Conservation (phyloP, 92 coral and sea anemone species). For the Phymanthus crucifer region DNA sequence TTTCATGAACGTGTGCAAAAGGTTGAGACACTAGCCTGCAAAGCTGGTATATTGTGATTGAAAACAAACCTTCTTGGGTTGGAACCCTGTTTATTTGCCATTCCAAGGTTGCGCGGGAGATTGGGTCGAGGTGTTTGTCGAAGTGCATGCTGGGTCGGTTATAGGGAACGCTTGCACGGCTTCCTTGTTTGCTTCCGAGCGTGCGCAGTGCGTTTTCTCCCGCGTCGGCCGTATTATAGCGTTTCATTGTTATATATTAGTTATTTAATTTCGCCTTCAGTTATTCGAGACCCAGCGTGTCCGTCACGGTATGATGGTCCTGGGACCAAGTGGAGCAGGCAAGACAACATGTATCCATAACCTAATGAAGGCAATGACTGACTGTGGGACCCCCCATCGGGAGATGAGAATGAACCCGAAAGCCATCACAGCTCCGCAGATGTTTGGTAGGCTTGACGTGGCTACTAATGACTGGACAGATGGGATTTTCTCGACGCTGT, state of each 20-base stretch:
- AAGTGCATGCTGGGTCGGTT: no score
- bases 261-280: slow-evolving; percentile 27
- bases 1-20: no score
- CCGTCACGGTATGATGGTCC: slow-evolving; percentile 95
- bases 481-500: slow-evolving; percentile 83
- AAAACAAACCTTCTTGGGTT: no score
- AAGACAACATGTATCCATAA: slow-evolving; percentile 78
- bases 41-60: no score
- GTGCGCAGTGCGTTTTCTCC: no score
- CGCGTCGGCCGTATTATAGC: background rate
- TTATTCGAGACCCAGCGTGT: slow-evolving; percentile 87
- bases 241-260: no score
- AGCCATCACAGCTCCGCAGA: slow-evolving; percentile 92
- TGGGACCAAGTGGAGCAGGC: slow-evolving; percentile 92
- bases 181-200: no score
- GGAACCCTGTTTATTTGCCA: no score
- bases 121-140: no score
- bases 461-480: slow-evolving; percentile 94
- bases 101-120: no score
- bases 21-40: no score
- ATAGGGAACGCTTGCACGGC: no score
- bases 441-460: slow-evolving; percentile 87
- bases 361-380: slow-evolving; percentile 91
- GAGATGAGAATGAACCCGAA: slow-evolving; percentile 94
- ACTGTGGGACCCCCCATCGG: slow-evolving; percentile 91